Base-by-base conservation (phyloP, 2,113 vertebrate genomes). In the Fulmarus glacialis region DNA sequence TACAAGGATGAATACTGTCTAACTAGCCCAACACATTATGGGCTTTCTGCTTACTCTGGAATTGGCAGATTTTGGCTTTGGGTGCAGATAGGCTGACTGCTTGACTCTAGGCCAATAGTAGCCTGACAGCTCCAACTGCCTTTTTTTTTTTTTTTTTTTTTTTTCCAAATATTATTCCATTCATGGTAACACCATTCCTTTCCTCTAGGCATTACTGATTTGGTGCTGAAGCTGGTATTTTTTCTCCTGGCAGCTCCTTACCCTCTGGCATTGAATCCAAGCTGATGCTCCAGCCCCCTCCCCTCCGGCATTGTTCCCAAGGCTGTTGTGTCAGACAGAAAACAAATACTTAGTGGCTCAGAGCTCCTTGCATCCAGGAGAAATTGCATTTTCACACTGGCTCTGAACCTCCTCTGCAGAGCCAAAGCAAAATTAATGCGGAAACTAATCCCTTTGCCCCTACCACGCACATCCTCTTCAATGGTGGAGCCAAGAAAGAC, bases 391-490 rank as follows among this genome's bases (percentile, higher is more conserved):
- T 97, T 95, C 91, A 95, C 85, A 92, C 85, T 95, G 91, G 93
- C 93, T 96, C 95, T 74, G 72, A 95, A 94, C 42, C 36, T 67
- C 9, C 11, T 93, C 85, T 95, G 53, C 67, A 67, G 58, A 91
- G 90, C 93, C 95, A 96, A 97, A 89, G 64, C 83, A 93, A 95
- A 96, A 97, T 92, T 88, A 95, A 97, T 72, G 80, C 42, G 29
- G 87, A 97, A 97, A 94, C 59, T 75, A 96, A 96, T 97, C 89
- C 80, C 72, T 96, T 90, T 97, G 87, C 93, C 87, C 89, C 67
- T 84, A 91, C 85, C 83, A 85, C 8, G 13, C 79, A 95, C 67
- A 93, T 96, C 82, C 84, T 81, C 38, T 85, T 82, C 67, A 95
- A 18, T 3, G 3, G 45, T 77, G 71, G 34, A 97, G 93, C 92